These are phyloP conservation scores for Arrhopalites spinosus DNA, from an alignment of 2,888 invertebrate species.

Conservation along the genomic window DNA sequence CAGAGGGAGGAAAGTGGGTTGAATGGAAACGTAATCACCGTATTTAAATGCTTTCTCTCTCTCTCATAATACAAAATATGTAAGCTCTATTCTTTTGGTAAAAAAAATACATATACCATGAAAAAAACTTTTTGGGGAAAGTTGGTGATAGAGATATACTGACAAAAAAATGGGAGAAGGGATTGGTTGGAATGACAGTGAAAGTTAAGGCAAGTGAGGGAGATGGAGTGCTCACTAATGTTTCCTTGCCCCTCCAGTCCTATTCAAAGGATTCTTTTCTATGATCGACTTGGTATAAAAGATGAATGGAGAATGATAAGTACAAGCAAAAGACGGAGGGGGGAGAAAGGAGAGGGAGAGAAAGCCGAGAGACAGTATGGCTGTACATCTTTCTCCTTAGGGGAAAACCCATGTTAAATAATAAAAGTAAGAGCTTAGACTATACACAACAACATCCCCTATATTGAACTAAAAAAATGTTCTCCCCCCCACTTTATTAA, in stretches of 20 bases:
- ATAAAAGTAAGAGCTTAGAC: neutral
- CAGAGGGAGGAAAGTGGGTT: constrained; percentile 18
- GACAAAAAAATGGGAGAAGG: neutral
- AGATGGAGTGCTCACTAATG: neutral
- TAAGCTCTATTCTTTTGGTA: neutral
- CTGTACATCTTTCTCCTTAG: constrained; percentile 6
- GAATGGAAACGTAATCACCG: constrained; percentile 21
- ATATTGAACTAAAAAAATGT: too few species aligned
- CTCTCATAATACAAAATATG: neutral
- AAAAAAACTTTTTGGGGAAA: too few species aligned
- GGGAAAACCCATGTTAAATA: neutral
- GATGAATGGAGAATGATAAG: constrained; percentile 28
- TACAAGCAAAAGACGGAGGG: neutral
- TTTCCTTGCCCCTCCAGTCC: constrained; percentile 7
- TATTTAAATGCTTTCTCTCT: constrained; percentile 12
- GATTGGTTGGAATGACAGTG: neutral
- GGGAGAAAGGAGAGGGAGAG: neutral
- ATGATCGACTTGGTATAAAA: constrained; percentile 21
- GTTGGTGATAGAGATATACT: too few species aligned
- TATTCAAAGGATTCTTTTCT: constrained; percentile 24
- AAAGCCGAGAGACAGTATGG: constrained; percentile 11
- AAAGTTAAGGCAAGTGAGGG: neutral
- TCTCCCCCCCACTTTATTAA: too few species aligned
- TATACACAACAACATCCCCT: neutral
- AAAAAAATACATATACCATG: too few species aligned